Evolutionary conservation across 2,113 vertebrate species (phyloP).

Genomic region (Plecotus auritus): DNA sequence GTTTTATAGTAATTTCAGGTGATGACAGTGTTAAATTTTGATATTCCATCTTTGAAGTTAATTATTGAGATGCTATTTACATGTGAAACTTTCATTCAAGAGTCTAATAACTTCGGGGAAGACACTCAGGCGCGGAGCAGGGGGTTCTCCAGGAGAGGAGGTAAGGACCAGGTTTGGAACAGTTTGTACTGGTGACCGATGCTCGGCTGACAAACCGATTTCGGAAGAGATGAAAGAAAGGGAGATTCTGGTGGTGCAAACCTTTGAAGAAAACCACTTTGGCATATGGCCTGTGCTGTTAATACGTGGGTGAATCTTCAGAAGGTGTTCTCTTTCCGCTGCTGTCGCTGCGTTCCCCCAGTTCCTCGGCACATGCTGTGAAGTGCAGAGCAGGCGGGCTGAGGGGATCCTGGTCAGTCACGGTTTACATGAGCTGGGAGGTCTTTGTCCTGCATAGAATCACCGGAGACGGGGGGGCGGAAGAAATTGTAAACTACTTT

Average conservation of each 20-base stretch:
- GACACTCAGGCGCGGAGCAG: conserved; percentile 60
- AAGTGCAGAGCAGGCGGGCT: background rate
- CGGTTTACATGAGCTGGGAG: background rate
- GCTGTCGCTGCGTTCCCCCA: background rate
- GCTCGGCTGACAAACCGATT: background rate
- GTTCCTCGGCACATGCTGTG: background rate
- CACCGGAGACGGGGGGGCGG: background rate
- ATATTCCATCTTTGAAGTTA: background rate
- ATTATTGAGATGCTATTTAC: conserved; percentile 32
- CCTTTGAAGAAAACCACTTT: background rate
- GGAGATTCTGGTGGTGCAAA: background rate
- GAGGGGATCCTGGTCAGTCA: background rate
- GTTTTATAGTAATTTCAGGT: background rate
- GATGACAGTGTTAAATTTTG: background rate
- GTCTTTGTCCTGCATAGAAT: background rate
- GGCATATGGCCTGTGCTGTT: background rate
- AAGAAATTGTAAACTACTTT: background rate
- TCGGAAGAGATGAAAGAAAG: background rate
- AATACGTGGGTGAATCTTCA: background rate
- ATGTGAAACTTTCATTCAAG: conserved; percentile 66
- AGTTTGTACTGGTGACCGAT: background rate
- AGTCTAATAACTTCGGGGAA: conserved; percentile 60
- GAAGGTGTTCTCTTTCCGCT: background rate
- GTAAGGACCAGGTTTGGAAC: conserved; percentile 49
- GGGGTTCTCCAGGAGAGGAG: conserved; percentile 67